Base-by-base conservation (phyloP, 2,888 invertebrate species). In the Pterostichus niger region DNA sequence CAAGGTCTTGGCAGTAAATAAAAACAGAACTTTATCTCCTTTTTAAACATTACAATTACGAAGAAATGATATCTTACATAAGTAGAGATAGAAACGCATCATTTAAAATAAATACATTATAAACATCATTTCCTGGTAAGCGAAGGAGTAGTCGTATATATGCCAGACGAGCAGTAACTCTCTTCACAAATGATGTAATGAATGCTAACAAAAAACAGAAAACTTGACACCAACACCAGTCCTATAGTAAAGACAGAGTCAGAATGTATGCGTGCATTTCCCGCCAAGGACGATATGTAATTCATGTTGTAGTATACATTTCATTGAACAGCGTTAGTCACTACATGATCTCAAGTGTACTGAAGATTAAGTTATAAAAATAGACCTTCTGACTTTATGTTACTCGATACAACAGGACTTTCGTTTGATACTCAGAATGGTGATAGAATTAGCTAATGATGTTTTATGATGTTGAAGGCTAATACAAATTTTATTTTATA, bases 361-460 rank as follows among this genome's bases (percentile, higher is more conserved):
- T 76, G 54, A 13, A 76, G 76, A 76, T 76, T 75, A 52, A 75
- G 75, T 75, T 76, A 76, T 76, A 76, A 76, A 76, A 76, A 76
- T 76, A 76, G 76, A 54, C 33, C 35, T 10, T 35, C 35, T 54
- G 49, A 31, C 40, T 64, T 24, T 52, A 33, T 75, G 75, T 52
- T 54, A 76, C 56, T 13, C 76, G 40, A 76, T 44, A 64, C 64
- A 64, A 17, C 15, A 56, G 9, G 52, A 31, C 33, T 75, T 40
- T 68, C 68, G 44, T 68, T 35, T 68, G 35, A 40, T 40, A 33
- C 31, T 24, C 33, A 31, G 11, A 54, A 52, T 13, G 31, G 35
- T 13, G 31, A 46, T 49, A 24, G 75, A 76, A 56, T 52, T 76
- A 52, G 76, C 54, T 76, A 76, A 76, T 56, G 33, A 76, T 17